Base-by-base conservation (phyloP, 2,797 vertebrate species). In the Esox masquinongy region DNA sequence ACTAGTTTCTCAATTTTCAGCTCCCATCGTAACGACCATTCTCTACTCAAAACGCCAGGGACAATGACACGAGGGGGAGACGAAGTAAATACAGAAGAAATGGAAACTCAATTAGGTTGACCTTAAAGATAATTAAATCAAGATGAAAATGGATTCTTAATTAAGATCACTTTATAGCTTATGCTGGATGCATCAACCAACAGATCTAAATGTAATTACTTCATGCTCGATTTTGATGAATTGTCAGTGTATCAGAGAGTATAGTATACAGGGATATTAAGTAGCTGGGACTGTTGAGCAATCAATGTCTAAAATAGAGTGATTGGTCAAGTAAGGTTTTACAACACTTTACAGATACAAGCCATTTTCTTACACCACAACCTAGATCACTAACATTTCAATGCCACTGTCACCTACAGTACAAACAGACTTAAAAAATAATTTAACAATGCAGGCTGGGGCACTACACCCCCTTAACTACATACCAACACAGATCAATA, bases 81-180 rank as follows among this genome's bases (percentile, higher is more conserved):
- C 9, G 24, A 61, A 11, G 22, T 22, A 61, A 61, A 61, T 61
- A 61, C 56, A 14, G 56, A 24, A 61, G n/a, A 61, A 61, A 61
- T 24, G 56, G 56, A 61, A 24, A 61, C 22, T 61, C 56, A 61
- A 61, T 61, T 61, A 61, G 56, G 56, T 61, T 24, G 22, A 61
- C 56, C 22, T 61, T 24, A 61, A 26, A 61, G 56, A 61, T 24
- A 26, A 61, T 61, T 5, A 24, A 59, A 59, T 59, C 56, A 24
- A 59, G 56, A 59, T 59, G 22, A 59, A 59, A 59, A 59, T 22
- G 22, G 12, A 59, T 59, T 24, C 56, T 24, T 59, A 61, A 61
- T 61, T 61, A 61, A 61, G 56, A 61, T 17, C 56, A 61, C 11
- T 61, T 12, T 24, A 61, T 19, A 61, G 56, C 56, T 14, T 9